These are phyloP conservation scores for Triplophysa rosa DNA, from an alignment of 2,113 vertebrate species.

Conservation along the genomic window DNA sequence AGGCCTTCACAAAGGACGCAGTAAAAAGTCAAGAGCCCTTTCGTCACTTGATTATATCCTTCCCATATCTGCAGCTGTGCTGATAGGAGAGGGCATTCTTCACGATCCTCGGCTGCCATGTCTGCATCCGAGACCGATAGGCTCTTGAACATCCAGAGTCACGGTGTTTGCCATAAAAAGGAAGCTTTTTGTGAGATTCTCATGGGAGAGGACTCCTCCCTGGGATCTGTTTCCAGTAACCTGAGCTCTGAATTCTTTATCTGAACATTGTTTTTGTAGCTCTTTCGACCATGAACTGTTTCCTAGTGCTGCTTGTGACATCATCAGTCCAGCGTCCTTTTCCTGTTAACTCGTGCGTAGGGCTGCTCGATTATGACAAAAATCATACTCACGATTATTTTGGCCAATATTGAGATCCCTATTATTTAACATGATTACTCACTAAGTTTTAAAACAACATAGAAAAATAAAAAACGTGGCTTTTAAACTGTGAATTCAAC, in stretches of 20 bases:
- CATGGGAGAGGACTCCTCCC: neutral
- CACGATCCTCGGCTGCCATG: constrained; percentile 33
- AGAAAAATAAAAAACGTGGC: no score
- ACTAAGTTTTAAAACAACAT: no score
- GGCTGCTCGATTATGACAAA: no score
- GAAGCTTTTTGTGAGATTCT: neutral
- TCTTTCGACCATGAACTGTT: neutral
- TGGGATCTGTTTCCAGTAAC: constrained; percentile 1
- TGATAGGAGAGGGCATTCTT: constrained; percentile 60
- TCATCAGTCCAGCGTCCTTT: neutral
- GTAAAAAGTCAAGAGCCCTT: constrained; percentile 52
- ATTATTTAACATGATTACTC: no score
- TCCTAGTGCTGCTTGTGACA: neutral
- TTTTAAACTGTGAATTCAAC: no score
- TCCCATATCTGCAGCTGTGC: constrained; percentile 57
- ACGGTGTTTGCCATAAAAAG: neutral
- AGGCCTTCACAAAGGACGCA: constrained; percentile 43
- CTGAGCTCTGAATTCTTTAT: constrained; percentile 11
- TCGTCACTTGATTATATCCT: constrained; percentile 52
- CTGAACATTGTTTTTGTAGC: constrained; percentile 1
- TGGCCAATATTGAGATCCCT: no score
- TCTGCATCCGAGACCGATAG: constrained; percentile 48
- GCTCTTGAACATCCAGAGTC: constrained; percentile 16
- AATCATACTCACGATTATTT: no score
- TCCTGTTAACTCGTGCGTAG: neutral